These are phyloP conservation scores for Anguilla anguilla DNA, from an alignment of 2,797 vertebrate species.

Conservation along the genomic window DNA sequence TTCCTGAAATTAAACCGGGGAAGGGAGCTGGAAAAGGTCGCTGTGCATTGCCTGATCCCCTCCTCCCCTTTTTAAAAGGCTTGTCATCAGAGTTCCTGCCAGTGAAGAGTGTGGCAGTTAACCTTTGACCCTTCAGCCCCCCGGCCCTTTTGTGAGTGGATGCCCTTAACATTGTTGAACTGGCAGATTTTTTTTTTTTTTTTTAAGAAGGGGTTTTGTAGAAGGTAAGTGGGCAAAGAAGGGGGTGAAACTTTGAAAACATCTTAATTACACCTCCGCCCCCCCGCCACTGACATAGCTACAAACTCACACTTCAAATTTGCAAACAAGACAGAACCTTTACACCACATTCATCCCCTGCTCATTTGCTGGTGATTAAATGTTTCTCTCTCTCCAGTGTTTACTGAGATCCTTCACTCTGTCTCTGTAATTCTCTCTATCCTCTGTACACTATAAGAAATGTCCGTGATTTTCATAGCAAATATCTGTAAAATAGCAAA, in stretches of 20 bases:
- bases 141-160: constrained; percentile 60
- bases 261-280: constrained; percentile 41
- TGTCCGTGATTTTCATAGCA: no score
- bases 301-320: constrained; percentile 63
- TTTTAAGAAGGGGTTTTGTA: constrained; percentile 56
- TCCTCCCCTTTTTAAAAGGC: constrained; percentile 36
- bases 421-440: background rate
- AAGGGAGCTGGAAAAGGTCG: background rate
- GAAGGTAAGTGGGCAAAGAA: constrained; percentile 28
- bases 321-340: constrained; percentile 59
- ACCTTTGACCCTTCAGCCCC: constrained; percentile 70
- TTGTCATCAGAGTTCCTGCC: constrained; percentile 71
- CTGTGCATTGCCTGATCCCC: background rate
- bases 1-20: constrained; percentile 63
- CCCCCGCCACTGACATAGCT: constrained; percentile 49
- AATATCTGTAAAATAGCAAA: no score
- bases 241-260: constrained; percentile 37
- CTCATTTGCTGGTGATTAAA: constrained; percentile 63
- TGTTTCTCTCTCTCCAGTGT: constrained; percentile 40
- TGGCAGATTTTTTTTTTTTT: constrained; percentile 55
- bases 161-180: constrained; percentile 63
- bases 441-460: background rate
- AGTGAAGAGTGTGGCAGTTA: constrained; percentile 70
- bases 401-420: background rate
- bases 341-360: constrained; percentile 58